Conservation (phyloP, 2,888 invertebrate species). For the Cerastis leucographa region DNA sequence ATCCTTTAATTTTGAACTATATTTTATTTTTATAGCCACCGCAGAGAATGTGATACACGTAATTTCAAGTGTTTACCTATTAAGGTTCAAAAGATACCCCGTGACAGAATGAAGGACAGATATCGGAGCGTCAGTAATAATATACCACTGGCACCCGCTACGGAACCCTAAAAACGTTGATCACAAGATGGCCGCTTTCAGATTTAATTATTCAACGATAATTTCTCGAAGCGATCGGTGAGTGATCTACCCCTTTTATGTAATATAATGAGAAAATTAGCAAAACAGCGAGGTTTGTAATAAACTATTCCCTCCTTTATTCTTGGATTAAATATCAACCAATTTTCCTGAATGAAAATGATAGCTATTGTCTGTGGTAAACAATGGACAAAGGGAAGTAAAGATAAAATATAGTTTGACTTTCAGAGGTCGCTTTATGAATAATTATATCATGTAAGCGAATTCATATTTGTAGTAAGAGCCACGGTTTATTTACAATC, state of each 20-base stretch:
- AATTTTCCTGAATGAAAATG: conserved; percentile 62
- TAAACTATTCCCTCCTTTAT: conserved; percentile 50
- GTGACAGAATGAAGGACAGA: background rate
- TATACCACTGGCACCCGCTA: background rate
- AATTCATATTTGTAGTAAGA: conserved; percentile 17
- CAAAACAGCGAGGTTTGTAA: conserved; percentile 55
- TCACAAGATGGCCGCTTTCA: conserved; percentile 36
- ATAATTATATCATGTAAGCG: conserved; percentile 45
- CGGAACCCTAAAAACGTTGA: conserved; percentile 22
- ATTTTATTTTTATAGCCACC: background rate
- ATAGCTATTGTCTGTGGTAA: conserved; percentile 56
- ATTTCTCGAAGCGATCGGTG: conserved; percentile 56
- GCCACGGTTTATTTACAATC: background rate
- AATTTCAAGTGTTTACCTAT: background rate
- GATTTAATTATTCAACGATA: conserved; percentile 61
- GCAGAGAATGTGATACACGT: too few species aligned
- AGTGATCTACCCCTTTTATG: conserved; percentile 58
- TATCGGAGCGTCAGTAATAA: background rate
- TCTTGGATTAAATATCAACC: conserved; percentile 62
- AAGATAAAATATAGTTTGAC: conserved; percentile 55
- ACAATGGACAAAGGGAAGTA: conserved; percentile 49
- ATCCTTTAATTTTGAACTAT: background rate
- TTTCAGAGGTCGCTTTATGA: conserved; percentile 39
- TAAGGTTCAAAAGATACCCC: background rate
- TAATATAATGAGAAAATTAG: conserved; percentile 64